Evolutionary conservation across 2,113 vertebrate species (phyloP).

Genomic region (Galbula dea): DNA sequence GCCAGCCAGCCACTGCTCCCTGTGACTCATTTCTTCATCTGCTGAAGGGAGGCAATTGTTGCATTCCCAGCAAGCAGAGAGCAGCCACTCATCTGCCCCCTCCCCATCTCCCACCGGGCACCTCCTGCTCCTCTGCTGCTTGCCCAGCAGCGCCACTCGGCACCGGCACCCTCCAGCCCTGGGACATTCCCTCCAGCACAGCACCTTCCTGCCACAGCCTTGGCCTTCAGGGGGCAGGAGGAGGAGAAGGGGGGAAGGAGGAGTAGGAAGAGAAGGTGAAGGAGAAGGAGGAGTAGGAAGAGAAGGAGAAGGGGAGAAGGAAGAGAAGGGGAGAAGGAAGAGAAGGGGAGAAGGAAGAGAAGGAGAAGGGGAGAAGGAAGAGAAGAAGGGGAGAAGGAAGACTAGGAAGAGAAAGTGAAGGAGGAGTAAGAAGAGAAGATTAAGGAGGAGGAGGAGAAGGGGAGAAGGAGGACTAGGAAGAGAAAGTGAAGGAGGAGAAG

Average conservation of each 20-base stretch:
- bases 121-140: neutral
- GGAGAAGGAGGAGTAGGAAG: no score
- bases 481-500: no score
- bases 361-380: no score
- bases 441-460: no score
- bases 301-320: no score
- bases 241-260: neutral
- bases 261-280: no score
- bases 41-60: neutral
- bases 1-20: neutral
- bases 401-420: no score
- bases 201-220: neutral
- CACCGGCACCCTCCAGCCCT: neutral
- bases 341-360: no score
- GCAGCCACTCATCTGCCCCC: rapidly evolving
- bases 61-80: rapidly evolving
- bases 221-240: neutral
- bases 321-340: no score
- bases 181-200: rapidly evolving
- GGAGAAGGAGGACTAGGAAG: no score
- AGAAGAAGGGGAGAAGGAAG: no score
- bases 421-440: no score
- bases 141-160: rapidly evolving
- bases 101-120: neutral
- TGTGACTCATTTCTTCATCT: neutral